These are phyloP conservation scores for Dinothrombium tinctorium DNA, from an alignment of 1,140 invertebrate species.

Conservation along the genomic window DNA sequence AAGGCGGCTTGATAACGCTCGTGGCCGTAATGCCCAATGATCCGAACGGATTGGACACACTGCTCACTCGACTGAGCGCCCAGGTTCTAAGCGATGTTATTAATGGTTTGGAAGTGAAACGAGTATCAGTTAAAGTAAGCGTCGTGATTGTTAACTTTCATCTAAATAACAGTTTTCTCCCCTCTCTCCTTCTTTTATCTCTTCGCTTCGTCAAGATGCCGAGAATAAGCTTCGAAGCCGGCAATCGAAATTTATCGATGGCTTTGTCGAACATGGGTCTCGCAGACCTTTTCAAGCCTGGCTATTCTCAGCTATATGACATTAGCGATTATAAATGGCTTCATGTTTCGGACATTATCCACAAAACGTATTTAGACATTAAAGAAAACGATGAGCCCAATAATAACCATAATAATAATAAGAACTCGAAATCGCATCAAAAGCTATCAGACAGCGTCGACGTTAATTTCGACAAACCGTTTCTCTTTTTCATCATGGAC, in stretches of 20 bases:
- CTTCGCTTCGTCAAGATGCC: conserved; percentile 14
- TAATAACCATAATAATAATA: not conserved
- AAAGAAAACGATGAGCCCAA: conserved; percentile 4
- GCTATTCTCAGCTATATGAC: conserved; percentile 14
- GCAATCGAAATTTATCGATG: conserved; percentile 12
- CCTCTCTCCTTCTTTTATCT: not conserved
- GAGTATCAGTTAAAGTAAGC: conserved; percentile 15
- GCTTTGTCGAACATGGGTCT: conserved; percentile 15
- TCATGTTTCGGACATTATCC: conserved; percentile 16
- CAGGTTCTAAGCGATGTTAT: conserved; percentile 16
- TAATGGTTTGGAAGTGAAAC: conserved; percentile 13
- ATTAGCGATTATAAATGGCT: conserved; percentile 16
- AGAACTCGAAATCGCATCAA: not conserved
- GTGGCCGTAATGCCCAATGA: conserved; percentile 14
- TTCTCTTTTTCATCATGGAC: conserved; percentile 17
- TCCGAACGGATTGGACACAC: conserved; percentile 9
- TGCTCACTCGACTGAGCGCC: conserved; percentile 16
- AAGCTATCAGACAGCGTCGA: conserved; percentile 6
- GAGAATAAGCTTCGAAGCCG: conserved; percentile 13
- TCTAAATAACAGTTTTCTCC: not conserved
- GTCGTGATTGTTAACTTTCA: not conserved
- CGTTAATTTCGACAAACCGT: conserved; percentile 14
- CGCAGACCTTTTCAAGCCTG: conserved; percentile 15
- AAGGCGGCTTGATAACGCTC: conserved; percentile 15
- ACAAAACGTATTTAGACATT: conserved; percentile 16